Percentiles rank a stretch among this genome's conserved stretches.
phyloP scores from a whole-genome alignment of 2,888 invertebrate species.

The Eupithecia vulgata region DNA sequence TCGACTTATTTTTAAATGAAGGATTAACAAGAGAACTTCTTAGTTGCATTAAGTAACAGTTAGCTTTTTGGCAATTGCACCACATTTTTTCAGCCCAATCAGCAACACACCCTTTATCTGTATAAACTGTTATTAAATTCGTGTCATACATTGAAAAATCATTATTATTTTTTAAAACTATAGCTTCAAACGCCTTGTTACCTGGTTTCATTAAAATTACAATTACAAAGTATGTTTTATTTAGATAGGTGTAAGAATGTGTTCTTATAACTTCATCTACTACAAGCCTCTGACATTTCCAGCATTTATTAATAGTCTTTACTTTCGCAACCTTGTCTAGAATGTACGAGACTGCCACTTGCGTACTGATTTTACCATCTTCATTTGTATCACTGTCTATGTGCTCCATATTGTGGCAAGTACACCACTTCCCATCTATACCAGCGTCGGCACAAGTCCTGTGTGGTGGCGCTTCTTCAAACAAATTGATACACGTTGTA shows the following conservation, averaged over 20 bases:
- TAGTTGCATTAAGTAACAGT: slow-evolving; percentile 8
- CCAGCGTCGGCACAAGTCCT: slow-evolving; percentile 87
- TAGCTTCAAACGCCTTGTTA: slow-evolving; percentile 86
- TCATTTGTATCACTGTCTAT: slow-evolving; percentile 58
- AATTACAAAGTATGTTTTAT: slow-evolving; percentile 81
- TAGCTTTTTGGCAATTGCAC: slow-evolving; percentile 55
- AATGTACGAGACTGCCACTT: slow-evolving; percentile 65
- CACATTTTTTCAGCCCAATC: slow-evolving; percentile 53
- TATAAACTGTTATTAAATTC: slow-evolving; percentile 66
- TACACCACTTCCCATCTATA: slow-evolving; percentile 89
- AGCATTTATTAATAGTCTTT: slow-evolving; percentile 56
- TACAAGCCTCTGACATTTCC: slow-evolving; percentile 77
- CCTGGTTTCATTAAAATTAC: slow-evolving; percentile 86
- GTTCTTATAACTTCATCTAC: slow-evolving; percentile 76
- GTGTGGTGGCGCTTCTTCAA: slow-evolving; percentile 80
- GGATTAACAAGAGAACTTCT: background rate
- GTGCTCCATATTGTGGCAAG: slow-evolving; percentile 81
- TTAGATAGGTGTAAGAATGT: slow-evolving; percentile 65
- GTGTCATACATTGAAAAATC: slow-evolving; percentile 78
- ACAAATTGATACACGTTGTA: slow-evolving; percentile 85
- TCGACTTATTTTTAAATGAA: background rate
- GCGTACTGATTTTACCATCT: slow-evolving; percentile 72
- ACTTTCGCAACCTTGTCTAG: slow-evolving; percentile 49
- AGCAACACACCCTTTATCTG: slow-evolving; percentile 52
- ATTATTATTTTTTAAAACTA: slow-evolving; percentile 74